Conservation (phyloP, 2,888 invertebrate genomes). For the Zelleria hepariella region DNA sequence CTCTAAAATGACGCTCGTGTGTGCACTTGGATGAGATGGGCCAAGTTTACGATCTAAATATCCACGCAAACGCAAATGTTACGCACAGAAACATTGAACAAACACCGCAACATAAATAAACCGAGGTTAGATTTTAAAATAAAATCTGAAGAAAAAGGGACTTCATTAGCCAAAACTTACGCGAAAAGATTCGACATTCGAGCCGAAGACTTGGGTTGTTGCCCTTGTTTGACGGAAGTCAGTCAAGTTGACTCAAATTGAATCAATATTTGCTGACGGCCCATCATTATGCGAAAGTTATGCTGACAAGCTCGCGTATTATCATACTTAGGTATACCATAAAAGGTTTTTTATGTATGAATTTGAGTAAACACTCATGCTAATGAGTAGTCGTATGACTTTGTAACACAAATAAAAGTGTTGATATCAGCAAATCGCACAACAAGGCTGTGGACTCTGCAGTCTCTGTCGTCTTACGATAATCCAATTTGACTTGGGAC, state of each 20-base stretch:
- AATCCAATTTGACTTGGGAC: neutral
- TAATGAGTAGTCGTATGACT: neutral
- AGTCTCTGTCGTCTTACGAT: neutral
- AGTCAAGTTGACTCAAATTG: neutral
- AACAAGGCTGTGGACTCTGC: neutral
- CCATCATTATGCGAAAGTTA: slow-evolving; percentile 24
- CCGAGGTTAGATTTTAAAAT: slow-evolving; percentile 29
- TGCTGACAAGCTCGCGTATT: slow-evolving; percentile 21
- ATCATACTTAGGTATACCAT: slow-evolving; percentile 10
- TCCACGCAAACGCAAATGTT: neutral
- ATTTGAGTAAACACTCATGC: neutral
- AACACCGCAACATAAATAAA: slow-evolving; percentile 41
- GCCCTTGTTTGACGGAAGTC: slow-evolving; percentile 17
- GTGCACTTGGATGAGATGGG: slow-evolving; percentile 26
- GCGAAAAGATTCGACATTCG: neutral
- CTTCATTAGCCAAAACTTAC: neutral
- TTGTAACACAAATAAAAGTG: neutral
- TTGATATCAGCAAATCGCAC: neutral
- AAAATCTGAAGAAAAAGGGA: neutral
- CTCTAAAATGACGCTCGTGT: neutral
- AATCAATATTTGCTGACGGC: slow-evolving; percentile 27
- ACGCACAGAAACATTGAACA: neutral
- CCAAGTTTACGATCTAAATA: slow-evolving; percentile 46
- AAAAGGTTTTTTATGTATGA: neutral
- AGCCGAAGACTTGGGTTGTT: slow-evolving; percentile 12